Percentiles rank a stretch among this genome's conserved stretches.
These are phyloP conservation scores for Polydrusus cervinus DNA, from an alignment of 2,888 invertebrate species.

Conservation along the genomic window DNA sequence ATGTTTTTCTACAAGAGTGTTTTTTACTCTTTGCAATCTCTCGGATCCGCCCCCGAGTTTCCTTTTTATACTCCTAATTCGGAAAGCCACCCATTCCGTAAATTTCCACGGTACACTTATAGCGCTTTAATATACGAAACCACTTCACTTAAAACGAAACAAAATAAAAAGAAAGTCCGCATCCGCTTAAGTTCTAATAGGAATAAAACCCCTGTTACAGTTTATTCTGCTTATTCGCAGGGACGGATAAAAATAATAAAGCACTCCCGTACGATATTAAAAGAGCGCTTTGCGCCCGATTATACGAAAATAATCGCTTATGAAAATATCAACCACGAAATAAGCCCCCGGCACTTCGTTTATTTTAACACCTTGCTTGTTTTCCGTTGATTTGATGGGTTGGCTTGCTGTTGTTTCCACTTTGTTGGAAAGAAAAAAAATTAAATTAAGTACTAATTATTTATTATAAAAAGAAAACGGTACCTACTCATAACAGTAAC, in stretches of 20 bases:
- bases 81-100: conserved; percentile 32
- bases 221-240: conserved; percentile 54
- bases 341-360: conserved; percentile 56
- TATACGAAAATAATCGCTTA: conserved; percentile 69
- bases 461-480: no score
- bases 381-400: conserved; percentile 41
- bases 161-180: conserved; percentile 51
- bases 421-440: background rate
- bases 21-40: background rate
- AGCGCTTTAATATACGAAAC: conserved; percentile 53
- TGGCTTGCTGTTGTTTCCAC: conserved; percentile 6
- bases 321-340: conserved; percentile 68
- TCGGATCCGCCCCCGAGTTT: conserved; percentile 26
- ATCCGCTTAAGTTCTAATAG: conserved; percentile 54
- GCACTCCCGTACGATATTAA: conserved; percentile 69
- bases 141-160: conserved; percentile 47
- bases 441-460: background rate
- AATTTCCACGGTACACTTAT: conserved; percentile 50
- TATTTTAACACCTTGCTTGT: conserved; percentile 53
- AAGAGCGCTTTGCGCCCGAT: conserved; percentile 66
- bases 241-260: conserved; percentile 68
- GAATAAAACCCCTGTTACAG: conserved; percentile 52
- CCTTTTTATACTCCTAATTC: conserved; percentile 40
- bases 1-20: no score
- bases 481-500: no score